These are phyloP conservation scores for Ahaetulla prasina DNA, from an alignment of 2,113 vertebrate genomes.

Conservation along the genomic window DNA sequence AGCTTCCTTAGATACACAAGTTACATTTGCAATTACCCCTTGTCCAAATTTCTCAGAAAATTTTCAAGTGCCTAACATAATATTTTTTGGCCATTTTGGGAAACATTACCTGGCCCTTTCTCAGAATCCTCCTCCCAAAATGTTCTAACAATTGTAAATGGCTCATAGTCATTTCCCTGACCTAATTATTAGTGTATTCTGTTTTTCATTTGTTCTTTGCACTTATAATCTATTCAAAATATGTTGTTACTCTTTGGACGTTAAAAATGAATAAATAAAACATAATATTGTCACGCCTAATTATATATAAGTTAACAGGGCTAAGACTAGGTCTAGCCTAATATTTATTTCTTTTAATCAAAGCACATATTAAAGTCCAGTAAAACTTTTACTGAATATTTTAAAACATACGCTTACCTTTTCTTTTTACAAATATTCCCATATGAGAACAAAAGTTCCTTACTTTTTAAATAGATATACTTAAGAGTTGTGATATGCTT, in stretches of 20 bases:
- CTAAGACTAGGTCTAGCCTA: background rate
- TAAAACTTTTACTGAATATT: background rate
- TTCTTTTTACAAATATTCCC: background rate
- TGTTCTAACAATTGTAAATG: background rate
- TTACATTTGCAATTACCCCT: background rate
- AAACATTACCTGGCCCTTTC: background rate
- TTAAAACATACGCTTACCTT: background rate
- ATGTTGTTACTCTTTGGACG: background rate
- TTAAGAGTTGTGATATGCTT: background rate
- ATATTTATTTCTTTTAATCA: background rate
- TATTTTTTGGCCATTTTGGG: background rate
- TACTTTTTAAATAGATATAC: background rate
- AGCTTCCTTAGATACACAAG: background rate
- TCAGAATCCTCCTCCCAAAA: background rate
- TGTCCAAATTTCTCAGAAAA: background rate
- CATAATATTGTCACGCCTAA: background rate
- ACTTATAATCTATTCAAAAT: background rate
- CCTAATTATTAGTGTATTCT: background rate
- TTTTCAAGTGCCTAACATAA: background rate
- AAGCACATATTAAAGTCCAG: background rate
- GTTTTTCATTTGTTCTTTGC: background rate
- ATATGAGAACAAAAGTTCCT: background rate
- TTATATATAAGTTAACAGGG: background rate
- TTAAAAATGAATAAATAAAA: background rate
- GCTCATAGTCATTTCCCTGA: background rate